Base-by-base conservation (phyloP, 2,888 invertebrate genomes). In the Halictus quadricinctus region DNA sequence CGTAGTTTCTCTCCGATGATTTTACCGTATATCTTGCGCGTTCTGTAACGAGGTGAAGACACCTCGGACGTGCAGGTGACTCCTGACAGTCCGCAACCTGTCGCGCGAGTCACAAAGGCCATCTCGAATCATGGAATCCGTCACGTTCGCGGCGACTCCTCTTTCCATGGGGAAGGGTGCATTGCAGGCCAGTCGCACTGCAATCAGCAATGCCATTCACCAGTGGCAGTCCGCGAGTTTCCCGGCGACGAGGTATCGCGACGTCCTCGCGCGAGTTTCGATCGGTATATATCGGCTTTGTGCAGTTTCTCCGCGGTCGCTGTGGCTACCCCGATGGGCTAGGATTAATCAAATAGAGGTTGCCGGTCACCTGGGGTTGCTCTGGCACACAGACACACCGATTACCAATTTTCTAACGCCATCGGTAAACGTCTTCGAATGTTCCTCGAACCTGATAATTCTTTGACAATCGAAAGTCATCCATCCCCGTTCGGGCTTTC, bases 81-180 rank as follows among this genome's bases (percentile, higher is more conserved):
- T 29, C 50, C 46, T 69, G n/a, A n/a, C 1, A 50, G 88, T 86
- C 87, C 80, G 90, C 89, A 90, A 88, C 91, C 84, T 88, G 74
- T 54, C 50, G 21, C 50, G 25, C 76, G 50, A 21, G 29, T 41
- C 73, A 36, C 72, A 48, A 54, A 82, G 83, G 84, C 88, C 88
- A 90, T 87, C 87, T 85, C 82, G 80, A 88, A 88, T 86, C 81
- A 83, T 83, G 91, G 91, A 91, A 91, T 92, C 90, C 91, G 87
- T 92, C 92, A 92, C 93, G 92, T 93, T 88, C 89, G 79, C 83
- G 82, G 73, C 41, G 87, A 85, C 77, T 87, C 82, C 87, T 88
- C 87, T 89, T 89, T 89, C 81, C 79, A 85, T n/a, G 83, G 85
- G 82, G 87, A 82, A 90, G 88, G 88, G 88, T 87, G 54, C 85